A percentile compares a stretch with the other conserved stretches of the same genome.
These are phyloP conservation scores for Mus caroli DNA, from an alignment of 2,797 vertebrate genomes.

Conservation along the genomic window DNA sequence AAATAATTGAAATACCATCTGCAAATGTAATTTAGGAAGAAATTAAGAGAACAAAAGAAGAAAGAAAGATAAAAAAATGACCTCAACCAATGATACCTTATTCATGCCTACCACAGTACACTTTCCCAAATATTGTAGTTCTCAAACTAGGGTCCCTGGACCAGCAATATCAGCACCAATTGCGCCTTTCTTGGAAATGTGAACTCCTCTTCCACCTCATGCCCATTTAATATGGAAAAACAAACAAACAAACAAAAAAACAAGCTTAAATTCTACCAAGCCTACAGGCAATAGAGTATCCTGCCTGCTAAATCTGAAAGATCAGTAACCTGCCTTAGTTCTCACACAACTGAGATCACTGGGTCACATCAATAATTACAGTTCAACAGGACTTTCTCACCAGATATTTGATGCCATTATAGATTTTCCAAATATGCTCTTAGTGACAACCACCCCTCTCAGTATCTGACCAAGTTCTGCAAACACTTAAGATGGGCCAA, in stretches of 20 bases:
- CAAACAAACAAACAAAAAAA: too few relatives aligned
- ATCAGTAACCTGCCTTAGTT: background rate
- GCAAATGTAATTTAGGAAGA: background rate
- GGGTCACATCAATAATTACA: background rate
- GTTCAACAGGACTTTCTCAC: background rate
- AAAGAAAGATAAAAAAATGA: background rate
- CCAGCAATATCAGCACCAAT: background rate
- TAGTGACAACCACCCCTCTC: background rate
- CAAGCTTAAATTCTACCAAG: background rate
- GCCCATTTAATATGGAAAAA: background rate
- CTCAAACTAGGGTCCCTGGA: background rate
- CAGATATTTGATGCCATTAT: background rate
- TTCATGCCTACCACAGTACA: background rate
- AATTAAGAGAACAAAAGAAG: slow-evolving; percentile 31
- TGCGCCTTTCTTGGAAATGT: background rate
- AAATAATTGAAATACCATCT: slow-evolving; percentile 37
- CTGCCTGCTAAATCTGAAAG: background rate
- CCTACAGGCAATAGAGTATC: background rate
- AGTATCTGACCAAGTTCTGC: background rate
- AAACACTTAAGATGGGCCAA: background rate
- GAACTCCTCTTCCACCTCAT: background rate
- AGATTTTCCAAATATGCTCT: background rate
- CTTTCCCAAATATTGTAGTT: background rate
- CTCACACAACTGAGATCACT: background rate
- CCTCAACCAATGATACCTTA: background rate